Evolutionary conservation across 2,113 vertebrate species (phyloP).

Genomic region (Chloropsis cyanopogon): DNA sequence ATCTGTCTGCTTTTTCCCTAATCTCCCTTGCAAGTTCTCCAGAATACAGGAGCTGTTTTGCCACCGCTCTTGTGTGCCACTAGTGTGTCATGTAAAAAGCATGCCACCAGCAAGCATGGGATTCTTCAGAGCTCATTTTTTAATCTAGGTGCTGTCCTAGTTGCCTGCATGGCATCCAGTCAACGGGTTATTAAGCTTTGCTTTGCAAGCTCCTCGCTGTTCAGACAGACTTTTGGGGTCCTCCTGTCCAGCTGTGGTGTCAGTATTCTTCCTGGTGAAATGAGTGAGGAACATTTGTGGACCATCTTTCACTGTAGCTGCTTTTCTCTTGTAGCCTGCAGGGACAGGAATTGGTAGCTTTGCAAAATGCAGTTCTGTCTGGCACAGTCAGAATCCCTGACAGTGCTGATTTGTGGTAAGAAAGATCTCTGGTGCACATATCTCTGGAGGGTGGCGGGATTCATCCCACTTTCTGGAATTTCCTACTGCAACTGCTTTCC

Average conservation of each 20-base stretch:
- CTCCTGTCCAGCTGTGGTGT: fast-evolving
- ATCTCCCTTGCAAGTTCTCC: not conserved
- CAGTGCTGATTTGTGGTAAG: not conserved
- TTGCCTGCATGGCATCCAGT: not conserved
- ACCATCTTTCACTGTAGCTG: not conserved
- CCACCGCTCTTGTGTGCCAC: not conserved
- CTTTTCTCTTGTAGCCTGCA: not conserved
- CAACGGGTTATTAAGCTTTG: not conserved
- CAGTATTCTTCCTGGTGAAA: not conserved
- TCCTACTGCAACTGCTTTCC: not conserved
- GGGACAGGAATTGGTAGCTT: not conserved
- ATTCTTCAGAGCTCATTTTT: not conserved
- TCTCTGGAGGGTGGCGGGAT: not conserved
- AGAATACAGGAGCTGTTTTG: not conserved
- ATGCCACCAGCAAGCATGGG: not conserved
- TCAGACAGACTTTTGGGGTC: not conserved
- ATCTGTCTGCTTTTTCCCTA: not conserved
- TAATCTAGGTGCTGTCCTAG: not conserved
- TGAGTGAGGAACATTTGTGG: not conserved
- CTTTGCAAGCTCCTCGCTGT: not conserved
- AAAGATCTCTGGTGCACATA: not conserved
- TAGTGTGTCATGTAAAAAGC: not conserved
- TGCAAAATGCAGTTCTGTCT: not conserved
- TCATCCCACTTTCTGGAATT: not conserved
- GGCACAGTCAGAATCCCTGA: not conserved